These are phyloP conservation scores for Embidobia sp. DNA, from an alignment of 2,888 invertebrate genomes.

Conservation along the genomic window DNA sequence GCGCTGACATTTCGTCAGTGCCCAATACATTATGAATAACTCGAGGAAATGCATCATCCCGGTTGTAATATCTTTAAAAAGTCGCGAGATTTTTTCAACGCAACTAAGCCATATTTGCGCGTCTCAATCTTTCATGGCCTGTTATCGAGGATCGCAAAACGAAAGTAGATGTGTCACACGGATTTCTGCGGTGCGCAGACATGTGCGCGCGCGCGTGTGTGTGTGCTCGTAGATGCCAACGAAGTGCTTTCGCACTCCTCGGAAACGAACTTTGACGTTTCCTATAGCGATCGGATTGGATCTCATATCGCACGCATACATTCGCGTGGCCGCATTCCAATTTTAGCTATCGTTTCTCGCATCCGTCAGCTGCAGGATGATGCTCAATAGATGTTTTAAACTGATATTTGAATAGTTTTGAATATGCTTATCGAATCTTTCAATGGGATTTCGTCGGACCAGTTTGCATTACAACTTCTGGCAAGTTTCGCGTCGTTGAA, in stretches of 20 bases:
- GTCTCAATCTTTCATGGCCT: slow-evolving; percentile 42
- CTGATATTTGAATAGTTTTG: slow-evolving; percentile 29
- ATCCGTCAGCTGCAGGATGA: slow-evolving; percentile 27
- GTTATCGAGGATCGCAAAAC: slow-evolving; percentile 9
- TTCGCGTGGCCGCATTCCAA: slow-evolving; percentile 56
- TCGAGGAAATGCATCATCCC: slow-evolving; percentile 74
- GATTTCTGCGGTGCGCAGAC: too few relatives aligned
- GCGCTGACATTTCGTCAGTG: slow-evolving; percentile 46
- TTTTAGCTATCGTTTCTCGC: slow-evolving; percentile 43
- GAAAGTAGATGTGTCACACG: too few relatives aligned
- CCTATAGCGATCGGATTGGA: slow-evolving; percentile 35
- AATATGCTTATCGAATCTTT: slow-evolving; percentile 26
- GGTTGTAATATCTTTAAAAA: slow-evolving; percentile 76
- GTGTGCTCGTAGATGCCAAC: neutral
- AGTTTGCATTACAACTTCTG: slow-evolving; percentile 4
- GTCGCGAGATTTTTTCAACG: slow-evolving; percentile 57
- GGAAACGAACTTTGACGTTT: slow-evolving; percentile 54
- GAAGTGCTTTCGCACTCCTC: slow-evolving; percentile 26
- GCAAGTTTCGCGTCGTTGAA: too few relatives aligned
- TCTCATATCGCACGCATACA: slow-evolving; percentile 53
- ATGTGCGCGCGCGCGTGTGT: neutral
- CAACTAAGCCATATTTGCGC: slow-evolving; percentile 42
- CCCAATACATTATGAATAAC: too few relatives aligned
- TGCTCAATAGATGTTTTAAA: slow-evolving; percentile 39
- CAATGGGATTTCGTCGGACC: neutral